Evolutionary conservation across 2,113 vertebrate genomes (phyloP).

Genomic region (Rhineura floridana): DNA sequence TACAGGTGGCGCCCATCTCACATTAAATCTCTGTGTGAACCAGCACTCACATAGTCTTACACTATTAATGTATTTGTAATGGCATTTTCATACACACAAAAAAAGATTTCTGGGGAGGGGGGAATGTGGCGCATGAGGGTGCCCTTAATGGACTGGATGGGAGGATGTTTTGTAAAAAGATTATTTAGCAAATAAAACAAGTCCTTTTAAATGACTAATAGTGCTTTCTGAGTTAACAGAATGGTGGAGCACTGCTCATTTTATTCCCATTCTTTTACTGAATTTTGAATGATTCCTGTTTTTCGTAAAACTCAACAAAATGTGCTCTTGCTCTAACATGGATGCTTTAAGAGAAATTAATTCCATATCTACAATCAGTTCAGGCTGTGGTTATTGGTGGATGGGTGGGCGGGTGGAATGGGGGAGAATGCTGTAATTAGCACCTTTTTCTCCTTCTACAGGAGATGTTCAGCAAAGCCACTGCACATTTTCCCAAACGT

Average conservation of each 20-base stretch:
- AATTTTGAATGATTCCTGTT: too few relatives aligned
- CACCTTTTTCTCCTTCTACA: not conserved
- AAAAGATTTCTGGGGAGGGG: not conserved
- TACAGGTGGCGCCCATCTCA: too few relatives aligned
- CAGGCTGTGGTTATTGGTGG: not conserved
- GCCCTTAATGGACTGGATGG: not conserved
- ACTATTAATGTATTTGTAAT: not conserved
- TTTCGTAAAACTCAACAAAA: not conserved
- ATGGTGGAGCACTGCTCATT: not conserved
- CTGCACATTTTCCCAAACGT: not conserved
- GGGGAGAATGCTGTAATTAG: not conserved
- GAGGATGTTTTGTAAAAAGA: not conserved
- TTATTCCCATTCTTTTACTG: not conserved
- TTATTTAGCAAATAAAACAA: not conserved
- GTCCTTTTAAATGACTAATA: not conserved
- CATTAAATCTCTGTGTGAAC: too few relatives aligned
- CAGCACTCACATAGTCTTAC: too few relatives aligned
- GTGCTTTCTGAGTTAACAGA: not conserved
- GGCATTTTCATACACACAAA: too few relatives aligned
- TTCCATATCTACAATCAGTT: not conserved
- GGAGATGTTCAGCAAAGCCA: accelerated
- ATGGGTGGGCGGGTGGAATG: not conserved
- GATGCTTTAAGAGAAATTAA: not conserved
- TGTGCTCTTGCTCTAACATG: not conserved
- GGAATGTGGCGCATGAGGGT: not conserved